Evolutionary conservation across 2,888 invertebrate genomes (phyloP), one percentile per base, ranked within the genome.

Genomic region (Drosophila meridionalis): DNA sequence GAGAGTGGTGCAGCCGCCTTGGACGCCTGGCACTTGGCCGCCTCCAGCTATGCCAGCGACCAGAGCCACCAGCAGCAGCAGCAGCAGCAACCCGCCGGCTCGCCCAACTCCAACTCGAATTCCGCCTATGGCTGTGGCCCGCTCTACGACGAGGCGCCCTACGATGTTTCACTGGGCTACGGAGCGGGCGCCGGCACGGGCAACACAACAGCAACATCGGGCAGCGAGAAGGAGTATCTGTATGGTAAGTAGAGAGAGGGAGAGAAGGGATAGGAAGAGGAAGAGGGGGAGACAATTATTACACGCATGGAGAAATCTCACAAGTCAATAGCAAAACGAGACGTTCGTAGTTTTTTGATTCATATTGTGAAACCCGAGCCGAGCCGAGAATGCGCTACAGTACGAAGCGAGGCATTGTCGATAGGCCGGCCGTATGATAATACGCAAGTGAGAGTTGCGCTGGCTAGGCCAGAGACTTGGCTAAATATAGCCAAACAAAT

Each of bases 141-240:
- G 6, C 84, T 89, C 52, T 91, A 91, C 71, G 89, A 89, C 61
- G 89, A 88, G 34, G 88, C 88, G 79, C 83, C 90, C 76, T 92
- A 92, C 78, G 91, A 91, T 48, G 92, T 90, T 69, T 80, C 92
- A 9, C 62, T 87, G 14, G 80, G 78, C 56, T 93, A 92, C 69
- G 72, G 84, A 80, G 65, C 83, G 73, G 65, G 85, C 83, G 62
- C 83, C 72, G 69, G 76, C 57, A 67, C 84, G 78, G 66, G 87
- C 83, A 61, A 82, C 69, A 30, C 56, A n/a, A 11, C 56, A n/a
- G 11, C 56, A 20, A n/a, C 56, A 30, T 2, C 80, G 47, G 57
- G 43, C 81, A 63, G 82, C 65, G 92, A 92, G 71, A 93, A 93
- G 89, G 93, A 93, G 85, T 93, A 92, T 88, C 85, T 93, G 83